Evolutionary conservation across 2,888 invertebrate genomes (phyloP).

Genomic region (Pseudolycoriella hygida): DNA sequence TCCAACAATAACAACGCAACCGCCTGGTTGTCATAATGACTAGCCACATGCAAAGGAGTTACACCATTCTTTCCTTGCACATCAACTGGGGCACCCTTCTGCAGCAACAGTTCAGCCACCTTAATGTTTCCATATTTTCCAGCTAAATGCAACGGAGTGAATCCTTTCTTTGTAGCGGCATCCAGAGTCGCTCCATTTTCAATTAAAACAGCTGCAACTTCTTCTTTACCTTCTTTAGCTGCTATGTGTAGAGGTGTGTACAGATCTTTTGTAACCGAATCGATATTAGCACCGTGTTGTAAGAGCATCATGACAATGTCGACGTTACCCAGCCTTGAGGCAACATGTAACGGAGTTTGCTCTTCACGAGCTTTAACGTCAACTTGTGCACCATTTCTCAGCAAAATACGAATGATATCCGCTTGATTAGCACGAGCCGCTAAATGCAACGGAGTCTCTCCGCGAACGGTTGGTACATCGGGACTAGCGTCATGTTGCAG

Average conservation of each 20-base stretch:
- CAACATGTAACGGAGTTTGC: conserved; percentile 94
- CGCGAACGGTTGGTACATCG: conserved; percentile 87
- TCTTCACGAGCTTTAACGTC: conserved; percentile 63
- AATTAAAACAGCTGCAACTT: conserved; percentile 75
- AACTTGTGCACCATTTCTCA: conserved; percentile 80
- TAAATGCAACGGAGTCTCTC: conserved; percentile 91
- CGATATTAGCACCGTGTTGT: conserved; percentile 82
- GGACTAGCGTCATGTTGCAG: conserved; percentile 86
- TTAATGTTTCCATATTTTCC: conserved; percentile 92
- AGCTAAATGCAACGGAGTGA: conserved; percentile 92
- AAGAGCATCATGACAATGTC: conserved; percentile 87
- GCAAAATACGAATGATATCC: conserved; percentile 86
- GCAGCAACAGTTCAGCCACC: conserved; percentile 71
- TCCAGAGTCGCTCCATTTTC: conserved; percentile 81
- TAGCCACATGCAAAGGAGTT: conserved; percentile 90
- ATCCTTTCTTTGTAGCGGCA: conserved; percentile 89
- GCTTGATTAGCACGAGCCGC: conserved; percentile 96
- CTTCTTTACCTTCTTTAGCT: conserved; percentile 90
- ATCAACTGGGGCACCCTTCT: conserved; percentile 75
- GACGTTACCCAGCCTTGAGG: conserved; percentile 84
- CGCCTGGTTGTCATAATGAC: conserved; percentile 88
- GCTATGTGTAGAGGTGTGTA: conserved; percentile 96
- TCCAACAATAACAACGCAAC: conserved; percentile 80
- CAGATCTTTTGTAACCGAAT: conserved; percentile 81
- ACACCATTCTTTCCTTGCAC: conserved; percentile 88